Conservation (phyloP, 2,113 vertebrate genomes). For the Nasalis larvatus region DNA sequence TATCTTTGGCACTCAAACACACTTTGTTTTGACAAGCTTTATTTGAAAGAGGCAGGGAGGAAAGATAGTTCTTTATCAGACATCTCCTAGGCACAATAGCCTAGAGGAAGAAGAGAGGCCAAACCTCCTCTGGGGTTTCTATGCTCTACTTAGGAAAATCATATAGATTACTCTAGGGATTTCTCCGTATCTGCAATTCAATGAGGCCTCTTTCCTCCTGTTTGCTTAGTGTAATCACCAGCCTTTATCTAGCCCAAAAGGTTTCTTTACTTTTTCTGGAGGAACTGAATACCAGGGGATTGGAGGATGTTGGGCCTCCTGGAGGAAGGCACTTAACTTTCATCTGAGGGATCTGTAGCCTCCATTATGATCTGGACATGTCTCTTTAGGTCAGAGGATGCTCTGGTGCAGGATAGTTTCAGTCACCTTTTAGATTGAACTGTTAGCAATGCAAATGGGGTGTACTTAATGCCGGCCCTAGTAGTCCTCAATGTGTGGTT, state of each 20-base stretch:
- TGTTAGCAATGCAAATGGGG: background rate
- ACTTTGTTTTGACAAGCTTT: constrained; percentile 47
- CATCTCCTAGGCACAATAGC: background rate
- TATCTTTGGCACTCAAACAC: background rate
- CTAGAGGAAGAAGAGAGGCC: background rate
- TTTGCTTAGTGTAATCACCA: background rate
- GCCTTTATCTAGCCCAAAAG: background rate
- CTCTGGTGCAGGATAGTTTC: background rate
- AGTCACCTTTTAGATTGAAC: background rate
- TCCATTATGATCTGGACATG: background rate
- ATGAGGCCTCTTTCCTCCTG: background rate
- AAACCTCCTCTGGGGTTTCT: constrained; percentile 10
- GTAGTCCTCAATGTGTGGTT: background rate
- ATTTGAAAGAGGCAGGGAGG: constrained; percentile 43
- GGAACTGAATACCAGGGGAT: background rate
- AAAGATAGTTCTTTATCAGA: constrained; percentile 51
- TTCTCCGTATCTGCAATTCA: constrained; percentile 14
- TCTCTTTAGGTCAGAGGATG: background rate
- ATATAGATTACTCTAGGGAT: background rate
- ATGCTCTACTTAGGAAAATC: background rate
- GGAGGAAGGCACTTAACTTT: background rate
- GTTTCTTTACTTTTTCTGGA: background rate
- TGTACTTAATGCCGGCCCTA: background rate
- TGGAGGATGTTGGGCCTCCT: background rate
- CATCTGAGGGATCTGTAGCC: background rate